Percentiles rank a stretch among this genome's conserved stretches.
Evolutionary conservation across 2,888 invertebrate genomes (phyloP).

Genomic region (Cheilosia scutellata): DNA sequence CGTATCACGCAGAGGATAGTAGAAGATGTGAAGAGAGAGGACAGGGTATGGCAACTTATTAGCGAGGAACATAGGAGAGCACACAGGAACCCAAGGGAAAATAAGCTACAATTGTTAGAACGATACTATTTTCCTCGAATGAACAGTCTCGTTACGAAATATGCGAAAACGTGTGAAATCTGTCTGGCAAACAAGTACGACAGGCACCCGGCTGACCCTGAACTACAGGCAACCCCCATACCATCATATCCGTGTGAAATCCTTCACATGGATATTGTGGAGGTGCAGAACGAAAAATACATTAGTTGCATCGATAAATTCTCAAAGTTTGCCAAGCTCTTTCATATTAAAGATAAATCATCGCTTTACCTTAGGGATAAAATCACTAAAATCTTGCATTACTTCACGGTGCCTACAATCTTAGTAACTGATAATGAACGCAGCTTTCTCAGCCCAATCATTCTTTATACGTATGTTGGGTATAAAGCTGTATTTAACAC

Average conservation of each 20-base stretch:
- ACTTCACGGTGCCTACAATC: too few species aligned
- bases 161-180: not conserved
- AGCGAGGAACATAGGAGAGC: not conserved
- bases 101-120: not conserved
- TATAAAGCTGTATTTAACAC: too few species aligned
- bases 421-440: too few species aligned
- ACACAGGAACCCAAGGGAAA: not conserved
- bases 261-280: not conserved
- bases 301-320: not conserved
- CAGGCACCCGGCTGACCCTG: too few species aligned
- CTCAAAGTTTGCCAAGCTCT: not conserved
- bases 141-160: not conserved
- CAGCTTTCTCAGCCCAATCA: too few species aligned
- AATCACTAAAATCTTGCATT: too few species aligned
- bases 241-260: constrained; percentile 22
- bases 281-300: not conserved
- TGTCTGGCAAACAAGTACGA: too few species aligned
- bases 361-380: too few species aligned
- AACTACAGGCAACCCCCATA: not conserved
- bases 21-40: too few species aligned
- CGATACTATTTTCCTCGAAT: not conserved
- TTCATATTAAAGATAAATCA: not conserved
- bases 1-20: not conserved
- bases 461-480: too few species aligned
- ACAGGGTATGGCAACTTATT: too few species aligned